Evolutionary conservation across 2,113 vertebrate genomes (phyloP), one percentile per base, ranked within the genome.

Genomic region (Brachyistius frenatus): DNA sequence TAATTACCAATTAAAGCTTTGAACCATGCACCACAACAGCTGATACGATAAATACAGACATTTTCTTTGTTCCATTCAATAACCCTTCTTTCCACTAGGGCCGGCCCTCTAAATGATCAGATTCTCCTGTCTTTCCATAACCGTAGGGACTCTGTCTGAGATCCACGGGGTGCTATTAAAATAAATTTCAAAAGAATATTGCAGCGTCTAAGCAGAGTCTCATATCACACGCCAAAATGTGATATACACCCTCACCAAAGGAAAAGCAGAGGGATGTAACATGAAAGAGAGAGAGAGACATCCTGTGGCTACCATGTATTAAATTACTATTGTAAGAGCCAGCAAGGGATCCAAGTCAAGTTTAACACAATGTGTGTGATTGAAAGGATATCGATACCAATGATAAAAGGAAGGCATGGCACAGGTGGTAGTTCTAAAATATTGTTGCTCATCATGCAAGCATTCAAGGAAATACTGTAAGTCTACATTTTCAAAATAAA

Each of bases 221-320:
- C 49, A 71, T 80, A 86, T 88, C 52, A 79, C 62, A 83, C 23
- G 56, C 57, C 66, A 68, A 83, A 86, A 88, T 83, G 58, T 77
- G 83, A 90, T 91, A 76, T 60, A n/a, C 14, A 61, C 64, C 49
- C 57, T 55, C 36, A 7, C 0, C 67, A 49, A 76, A 87, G 87
- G 60, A 44, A 90, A 84, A 68, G 62, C 37, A 50, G 37, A 39
- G 44, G 39, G 69, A 76, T 78, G 72, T 58, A 79, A 85, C 81
- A 87, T 83, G 68, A 86, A 83, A 87, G 69, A 73, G 6, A 64
- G 6, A 66, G 66, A 73, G 69, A 69, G 66, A 35, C 67, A 77
- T 89, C 89, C 84, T 77, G 88, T 89, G 85, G 83, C 85, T 75
- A 66, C 52, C 33, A 30, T 35, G 71, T 86, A 86, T 86, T 85